These are phyloP conservation scores for Shinisaurus crocodilurus DNA, from an alignment of 2,113 vertebrate species.

Conservation along the genomic window DNA sequence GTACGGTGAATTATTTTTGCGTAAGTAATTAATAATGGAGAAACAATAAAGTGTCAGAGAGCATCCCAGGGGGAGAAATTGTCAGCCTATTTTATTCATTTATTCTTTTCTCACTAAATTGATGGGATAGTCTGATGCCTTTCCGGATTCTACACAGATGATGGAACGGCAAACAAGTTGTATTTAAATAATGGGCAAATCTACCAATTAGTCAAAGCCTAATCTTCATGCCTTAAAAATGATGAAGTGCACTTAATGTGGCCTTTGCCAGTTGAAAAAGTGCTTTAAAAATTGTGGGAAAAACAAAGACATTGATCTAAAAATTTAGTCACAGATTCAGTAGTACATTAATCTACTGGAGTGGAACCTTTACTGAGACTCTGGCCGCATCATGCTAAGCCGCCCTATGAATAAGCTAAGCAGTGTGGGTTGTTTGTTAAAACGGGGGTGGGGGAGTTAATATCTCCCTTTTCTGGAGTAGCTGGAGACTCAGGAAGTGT, in stretches of 20 bases:
- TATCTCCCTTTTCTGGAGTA: no score
- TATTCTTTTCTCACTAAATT: constrained; percentile 77
- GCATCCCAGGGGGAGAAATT: constrained; percentile 68
- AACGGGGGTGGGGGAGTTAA: no score
- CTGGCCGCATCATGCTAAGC: no score
- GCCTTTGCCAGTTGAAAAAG: constrained; percentile 65
- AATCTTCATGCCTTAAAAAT: constrained; percentile 74
- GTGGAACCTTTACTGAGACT: constrained; percentile 62
- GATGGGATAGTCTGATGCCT: constrained; percentile 71
- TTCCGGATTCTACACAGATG: constrained; percentile 70
- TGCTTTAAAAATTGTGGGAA: constrained; percentile 38
- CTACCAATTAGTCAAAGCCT: constrained; percentile 80
- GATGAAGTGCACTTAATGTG: constrained; percentile 66
- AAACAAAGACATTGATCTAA: constrained; percentile 64
- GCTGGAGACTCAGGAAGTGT: no score
- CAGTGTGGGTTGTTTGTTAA: no score
- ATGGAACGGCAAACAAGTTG: constrained; percentile 77
- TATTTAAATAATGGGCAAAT: constrained; percentile 79
- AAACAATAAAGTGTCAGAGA: constrained; percentile 68
- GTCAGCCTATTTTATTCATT: constrained; percentile 70
- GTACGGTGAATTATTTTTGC: constrained; percentile 67
- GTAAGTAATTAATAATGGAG: constrained; percentile 76
- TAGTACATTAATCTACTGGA: constrained; percentile 62
- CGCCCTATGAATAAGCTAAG: no score
- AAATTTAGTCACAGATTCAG: constrained; percentile 64